A percentile compares a stretch with the other conserved stretches of the same genome.
These are phyloP conservation scores for Thumatha senex DNA, from an alignment of 2,888 invertebrate species.

Conservation along the genomic window DNA sequence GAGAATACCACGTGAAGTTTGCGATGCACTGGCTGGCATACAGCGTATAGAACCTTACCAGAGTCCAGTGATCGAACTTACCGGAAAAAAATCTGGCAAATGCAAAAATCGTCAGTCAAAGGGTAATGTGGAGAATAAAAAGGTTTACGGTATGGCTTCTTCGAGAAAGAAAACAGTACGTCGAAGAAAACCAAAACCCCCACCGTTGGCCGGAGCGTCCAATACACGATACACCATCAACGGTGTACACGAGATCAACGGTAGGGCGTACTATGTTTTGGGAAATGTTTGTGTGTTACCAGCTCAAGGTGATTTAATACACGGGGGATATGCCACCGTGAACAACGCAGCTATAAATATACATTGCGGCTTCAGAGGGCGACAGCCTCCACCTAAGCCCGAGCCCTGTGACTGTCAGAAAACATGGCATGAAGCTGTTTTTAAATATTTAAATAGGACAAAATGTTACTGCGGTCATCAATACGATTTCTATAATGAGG, in stretches of 20 bases:
- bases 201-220: slow-evolving; percentile 55
- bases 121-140: slow-evolving; percentile 48
- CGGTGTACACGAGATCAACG: slow-evolving; percentile 56
- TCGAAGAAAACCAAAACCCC: slow-evolving; percentile 43
- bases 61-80: slow-evolving; percentile 1
- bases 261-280: slow-evolving; percentile 55
- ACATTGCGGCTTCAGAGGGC: slow-evolving; percentile 59
- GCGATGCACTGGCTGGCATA: slow-evolving; percentile 64
- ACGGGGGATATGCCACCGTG: slow-evolving; percentile 58
- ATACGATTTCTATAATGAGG: slow-evolving; percentile 66
- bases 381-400: slow-evolving; percentile 44
- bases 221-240: slow-evolving; percentile 63
- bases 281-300: slow-evolving; percentile 57
- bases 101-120: slow-evolving; percentile 44
- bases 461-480: slow-evolving; percentile 69
- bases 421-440: slow-evolving; percentile 55
- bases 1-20: slow-evolving; percentile 51
- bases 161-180: slow-evolving; percentile 23
- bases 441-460: slow-evolving; percentile 53
- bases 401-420: slow-evolving; percentile 64
- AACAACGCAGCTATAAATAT: slow-evolving; percentile 53
- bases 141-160: slow-evolving; percentile 53
- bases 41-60: slow-evolving; percentile 44
- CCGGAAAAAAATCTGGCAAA: slow-evolving; percentile 9
- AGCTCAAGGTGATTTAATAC: slow-evolving; percentile 61